Base-by-base conservation (phyloP, 2,888 invertebrate genomes). In the Ophion slaviceki region DNA sequence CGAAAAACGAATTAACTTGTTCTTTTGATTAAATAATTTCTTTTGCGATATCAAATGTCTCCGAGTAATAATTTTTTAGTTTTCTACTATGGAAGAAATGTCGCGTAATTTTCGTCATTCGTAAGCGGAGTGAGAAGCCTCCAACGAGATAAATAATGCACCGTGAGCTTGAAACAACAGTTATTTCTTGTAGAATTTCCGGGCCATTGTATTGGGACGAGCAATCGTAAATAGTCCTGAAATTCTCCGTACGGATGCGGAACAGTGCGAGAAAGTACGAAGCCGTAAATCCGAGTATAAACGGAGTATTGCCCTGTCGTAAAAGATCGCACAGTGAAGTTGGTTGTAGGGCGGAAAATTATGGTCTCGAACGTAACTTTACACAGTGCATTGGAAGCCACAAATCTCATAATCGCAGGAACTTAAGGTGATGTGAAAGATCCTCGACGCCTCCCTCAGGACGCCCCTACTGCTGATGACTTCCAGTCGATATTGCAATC, bases 331-430 rank as follows among this genome's bases (percentile, higher is more conserved):
- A 72, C 36, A 59, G 59, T 72, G 20, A 59, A 72, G 59, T 61
- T 72, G 28, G 36, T 57, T 36, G 57, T 57, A 57, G 59, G 32
- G 57, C 59, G 32, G 72, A 57, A 72, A 72, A 72, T 72, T 59
- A 72, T 61, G 40, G 72, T 53, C 59, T 61, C 72, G 72, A 72
- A 72, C 57, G 72, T 72, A 72, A 72, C 59, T 72, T 72, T 72
- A 72, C 59, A 72, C 28, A 24, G 59, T 72, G n/a, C 72, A 32
- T 59, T 59, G 28, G 72, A 72, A 72, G 72, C 72, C 72, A 72
- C 72, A 72, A 72, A 72, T 61, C 72, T 36, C 72, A 59, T 72
- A 57, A 61, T 72, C 72, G 53, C 17, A 53, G 53, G 36, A 61
- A 72, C 57, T 72, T 72, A 72, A 72, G 36, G 72, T 70, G 72